Base-by-base conservation (phyloP, 2,797 vertebrate genomes). In the Lithobates pipiens region DNA sequence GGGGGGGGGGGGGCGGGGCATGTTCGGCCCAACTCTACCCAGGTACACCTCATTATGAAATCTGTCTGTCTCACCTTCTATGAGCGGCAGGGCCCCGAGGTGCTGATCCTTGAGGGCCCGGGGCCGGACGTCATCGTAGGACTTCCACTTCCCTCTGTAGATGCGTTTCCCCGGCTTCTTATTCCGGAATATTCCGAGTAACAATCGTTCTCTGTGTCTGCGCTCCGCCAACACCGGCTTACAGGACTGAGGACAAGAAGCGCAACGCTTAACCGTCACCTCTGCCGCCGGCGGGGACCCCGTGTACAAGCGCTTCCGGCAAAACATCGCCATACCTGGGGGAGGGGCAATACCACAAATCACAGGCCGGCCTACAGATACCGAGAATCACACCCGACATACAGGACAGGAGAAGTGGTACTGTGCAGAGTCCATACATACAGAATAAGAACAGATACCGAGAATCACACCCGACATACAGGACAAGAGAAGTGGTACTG, bases 301-400 rank as follows among this genome's bases (percentile, higher is more conserved):
- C 0, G 54, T 21, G 21, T 78, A n/a, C 0, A 67, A 65, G 4
- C 76, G 39, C 8, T 86, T 88, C 18, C 84, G 75, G 57, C 88
- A 76, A 71, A 83, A 84, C 50, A 88, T 10, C 32, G 44, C 87
- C 84, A 86, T 83, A 1, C n/a, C 74, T 77, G 36, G 27, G 25
- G 15, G 6, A 27, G 29, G 3, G 13, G 54, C 15, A 6, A 61
- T 0, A 21, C 18, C 54, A 23, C 3, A 1, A 61, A 23, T 18
- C 3, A 21, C 16, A 1, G 54, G 1, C 15, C 54, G 18, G 5
- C 15, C 21, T 4, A 21, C 54, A 15, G 54, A 57, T 57, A 57
- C 54, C 54, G 54, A 57, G 54, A 61, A 61, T 61, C 1, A 61
- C 54, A 61, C 42, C 46, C 46, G 3, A 8, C 42, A 39, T 72